phyloP scores from a whole-genome alignment of 2,113 vertebrate species.

The Gnathonemus longibarbis region DNA sequence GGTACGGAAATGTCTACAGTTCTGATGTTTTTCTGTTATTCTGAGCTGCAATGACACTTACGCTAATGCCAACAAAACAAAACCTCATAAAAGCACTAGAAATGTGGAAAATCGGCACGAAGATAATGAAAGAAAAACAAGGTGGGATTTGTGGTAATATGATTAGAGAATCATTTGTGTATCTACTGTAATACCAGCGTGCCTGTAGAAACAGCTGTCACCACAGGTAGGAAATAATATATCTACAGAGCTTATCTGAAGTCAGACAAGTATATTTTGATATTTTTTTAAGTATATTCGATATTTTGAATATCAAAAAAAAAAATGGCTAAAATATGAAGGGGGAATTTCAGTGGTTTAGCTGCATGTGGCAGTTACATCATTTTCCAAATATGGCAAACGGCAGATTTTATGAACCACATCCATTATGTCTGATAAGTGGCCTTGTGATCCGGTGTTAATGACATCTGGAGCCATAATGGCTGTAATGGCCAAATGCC shows the following conservation, averaged over 20 bases:
- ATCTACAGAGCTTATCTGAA: background rate
- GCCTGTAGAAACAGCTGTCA: background rate
- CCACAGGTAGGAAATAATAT: background rate
- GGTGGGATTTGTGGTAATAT: background rate
- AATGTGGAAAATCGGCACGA: background rate
- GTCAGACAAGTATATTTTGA: background rate
- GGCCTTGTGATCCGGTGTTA: constrained; percentile 1
- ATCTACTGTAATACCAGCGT: background rate
- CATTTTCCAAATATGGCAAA: background rate
- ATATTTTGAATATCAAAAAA: background rate
- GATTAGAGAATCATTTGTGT: background rate
- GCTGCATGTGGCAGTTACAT: background rate
- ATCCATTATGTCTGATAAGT: background rate
- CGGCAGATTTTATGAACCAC: background rate
- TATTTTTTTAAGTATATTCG: background rate
- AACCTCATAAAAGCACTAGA: background rate
- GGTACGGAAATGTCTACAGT: background rate
- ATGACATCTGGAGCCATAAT: constrained; percentile 8
- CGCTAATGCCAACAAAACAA: background rate
- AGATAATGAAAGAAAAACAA: background rate
- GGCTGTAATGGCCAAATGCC: constrained; percentile 1
- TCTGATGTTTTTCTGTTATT: background rate
- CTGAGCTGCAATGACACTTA: background rate
- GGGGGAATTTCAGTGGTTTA: background rate
- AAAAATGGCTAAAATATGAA: background rate